phyloP scores from a whole-genome alignment of 1,140 invertebrate species.

The Calliphora vicina region DNA sequence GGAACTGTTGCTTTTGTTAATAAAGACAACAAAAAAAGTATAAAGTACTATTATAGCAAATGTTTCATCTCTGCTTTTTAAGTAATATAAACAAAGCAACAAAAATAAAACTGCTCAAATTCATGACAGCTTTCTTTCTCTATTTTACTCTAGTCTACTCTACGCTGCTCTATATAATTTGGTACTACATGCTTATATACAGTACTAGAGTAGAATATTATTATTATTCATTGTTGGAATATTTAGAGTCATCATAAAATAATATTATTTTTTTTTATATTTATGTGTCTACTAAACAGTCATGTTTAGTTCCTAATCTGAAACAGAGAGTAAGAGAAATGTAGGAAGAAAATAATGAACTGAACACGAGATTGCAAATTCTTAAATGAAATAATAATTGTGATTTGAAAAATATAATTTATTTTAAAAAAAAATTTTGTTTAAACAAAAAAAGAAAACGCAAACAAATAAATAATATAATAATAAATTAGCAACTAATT shows the following conservation, averaged over 20 bases:
- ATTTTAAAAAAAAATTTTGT: background rate
- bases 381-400: background rate
- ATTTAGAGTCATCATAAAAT: slow-evolving; percentile 6
- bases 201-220: background rate
- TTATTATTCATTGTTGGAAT: background rate
- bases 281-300: background rate
- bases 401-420: background rate
- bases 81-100: no score
- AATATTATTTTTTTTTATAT: background rate
- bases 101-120: background rate
- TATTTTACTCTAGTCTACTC: background rate
- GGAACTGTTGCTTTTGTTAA: no score
- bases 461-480: background rate
- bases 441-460: background rate
- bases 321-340: background rate
- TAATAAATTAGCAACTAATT: background rate
- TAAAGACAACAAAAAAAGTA: no score
- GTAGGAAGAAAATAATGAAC: background rate
- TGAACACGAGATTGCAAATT: background rate
- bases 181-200: background rate
- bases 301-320: background rate
- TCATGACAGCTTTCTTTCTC: background rate
- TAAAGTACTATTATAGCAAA: no score
- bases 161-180: background rate
- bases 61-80: no score